Evolutionary conservation across 2,888 invertebrate genomes (phyloP).

Genomic region (Gasteruption jaculator): DNA sequence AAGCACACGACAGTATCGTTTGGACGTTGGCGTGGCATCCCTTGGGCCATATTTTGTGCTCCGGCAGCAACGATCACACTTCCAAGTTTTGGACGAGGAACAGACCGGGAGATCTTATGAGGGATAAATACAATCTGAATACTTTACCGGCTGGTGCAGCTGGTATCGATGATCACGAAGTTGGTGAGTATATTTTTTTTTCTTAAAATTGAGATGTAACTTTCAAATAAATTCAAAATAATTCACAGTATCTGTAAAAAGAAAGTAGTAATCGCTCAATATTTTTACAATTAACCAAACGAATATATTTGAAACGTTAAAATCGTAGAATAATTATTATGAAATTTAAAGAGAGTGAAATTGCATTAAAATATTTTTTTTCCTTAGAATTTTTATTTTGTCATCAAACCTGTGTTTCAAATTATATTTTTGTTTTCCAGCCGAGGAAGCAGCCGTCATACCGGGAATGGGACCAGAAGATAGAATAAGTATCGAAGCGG

Average conservation of each 20-base stretch:
- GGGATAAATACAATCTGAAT: constrained; percentile 96
- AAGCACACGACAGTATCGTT: constrained; percentile 98
- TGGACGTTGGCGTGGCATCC: constrained; percentile 99
- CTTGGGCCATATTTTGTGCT: constrained; percentile 95
- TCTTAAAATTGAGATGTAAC: too few relatives aligned
- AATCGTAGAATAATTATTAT: too few relatives aligned
- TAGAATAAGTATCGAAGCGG: constrained; percentile 64
- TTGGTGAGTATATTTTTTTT: constrained; percentile 53
- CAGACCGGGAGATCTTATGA: constrained; percentile 95
- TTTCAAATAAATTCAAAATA: too few relatives aligned
- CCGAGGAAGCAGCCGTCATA: constrained; percentile 76
- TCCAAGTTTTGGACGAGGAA: constrained; percentile 99
- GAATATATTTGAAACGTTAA: too few relatives aligned
- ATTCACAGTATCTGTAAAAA: too few relatives aligned
- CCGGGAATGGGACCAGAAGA: constrained; percentile 99
- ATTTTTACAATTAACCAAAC: too few relatives aligned
- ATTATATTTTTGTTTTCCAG: constrained; percentile 27
- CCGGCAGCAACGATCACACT: constrained; percentile 99
- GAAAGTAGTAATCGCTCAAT: not conserved
- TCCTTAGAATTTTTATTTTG: constrained; percentile 12
- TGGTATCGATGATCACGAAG: constrained; percentile 68
- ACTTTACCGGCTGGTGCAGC: constrained; percentile 78
- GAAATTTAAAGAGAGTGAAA: too few relatives aligned
- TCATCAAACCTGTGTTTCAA: too few relatives aligned
- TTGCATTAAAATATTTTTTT: too few relatives aligned